Evolutionary conservation across 2,113 vertebrate species (phyloP).

Genomic region (Zosterops lateralis): DNA sequence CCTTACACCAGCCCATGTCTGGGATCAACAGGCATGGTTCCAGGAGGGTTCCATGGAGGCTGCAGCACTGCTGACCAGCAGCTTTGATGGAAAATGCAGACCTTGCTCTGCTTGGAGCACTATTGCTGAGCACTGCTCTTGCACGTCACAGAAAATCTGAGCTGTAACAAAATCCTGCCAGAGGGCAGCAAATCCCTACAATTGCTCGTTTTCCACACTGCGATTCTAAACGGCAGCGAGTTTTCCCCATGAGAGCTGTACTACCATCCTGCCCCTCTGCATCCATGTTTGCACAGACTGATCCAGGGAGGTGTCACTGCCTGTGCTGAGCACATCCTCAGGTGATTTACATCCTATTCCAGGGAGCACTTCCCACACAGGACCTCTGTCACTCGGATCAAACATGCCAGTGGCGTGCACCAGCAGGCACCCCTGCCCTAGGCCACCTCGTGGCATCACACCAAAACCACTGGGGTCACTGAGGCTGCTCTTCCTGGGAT

Average conservation of each 20-base stretch:
- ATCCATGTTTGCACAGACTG: fast-evolving
- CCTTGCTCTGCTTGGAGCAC: neutral
- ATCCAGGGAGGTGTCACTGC: neutral
- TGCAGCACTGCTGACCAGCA: neutral
- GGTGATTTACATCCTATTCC: neutral
- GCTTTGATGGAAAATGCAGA: neutral
- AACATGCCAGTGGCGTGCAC: fast-evolving
- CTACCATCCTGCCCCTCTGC: neutral
- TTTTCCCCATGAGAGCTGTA: neutral
- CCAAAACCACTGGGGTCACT: fast-evolving
- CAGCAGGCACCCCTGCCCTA: fast-evolving
- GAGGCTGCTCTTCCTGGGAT: neutral
- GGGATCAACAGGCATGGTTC: neutral
- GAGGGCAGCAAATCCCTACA: slow-evolving; percentile 51
- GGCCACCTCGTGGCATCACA: fast-evolving
- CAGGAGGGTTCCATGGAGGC: neutral
- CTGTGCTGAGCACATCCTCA: neutral
- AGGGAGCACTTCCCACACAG: neutral
- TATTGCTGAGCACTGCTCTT: neutral
- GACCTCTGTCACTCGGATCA: neutral
- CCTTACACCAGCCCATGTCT: neutral
- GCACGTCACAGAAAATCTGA: neutral
- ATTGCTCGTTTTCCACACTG: neutral
- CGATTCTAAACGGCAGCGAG: neutral
- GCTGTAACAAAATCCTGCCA: slow-evolving; percentile 6